Evolutionary conservation across 2,113 vertebrate genomes (phyloP), one percentile per base, ranked within the genome.

Genomic region (Indicator indicator): DNA sequence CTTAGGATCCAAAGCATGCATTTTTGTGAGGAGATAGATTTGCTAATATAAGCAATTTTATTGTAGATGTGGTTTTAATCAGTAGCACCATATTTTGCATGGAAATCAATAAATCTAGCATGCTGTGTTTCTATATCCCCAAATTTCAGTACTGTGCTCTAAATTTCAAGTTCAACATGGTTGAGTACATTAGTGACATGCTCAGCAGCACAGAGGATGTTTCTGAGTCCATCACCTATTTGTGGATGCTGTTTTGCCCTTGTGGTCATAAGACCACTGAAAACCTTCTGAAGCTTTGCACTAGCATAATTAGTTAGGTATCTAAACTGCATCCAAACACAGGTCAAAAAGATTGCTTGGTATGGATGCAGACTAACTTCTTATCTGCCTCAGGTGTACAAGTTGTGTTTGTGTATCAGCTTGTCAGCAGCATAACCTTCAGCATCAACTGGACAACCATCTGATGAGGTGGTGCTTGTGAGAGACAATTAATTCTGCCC

Each of bases 1-100:
- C 33, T 18, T 63, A 89, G 52, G 80, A 91, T 28, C 23, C 42
- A 75, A 85, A 83, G 21, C 33, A 63, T 11, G 7, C 74, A 54
- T 42, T 84, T 94, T 82, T 17, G 6, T 60, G 88, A 72, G 73
- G 81, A 87, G 81, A 87, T 21, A 21, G 8, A 86, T 78, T 90
- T 78, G 38, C 40, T 88, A 63, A 52, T 42, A 38, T 58, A 67
- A 70, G 21, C 4, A 71, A 85, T 86, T 96, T 76, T 90, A 40
- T 58, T 62, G 30, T n/a, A 82, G 82, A 26, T 28, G 4, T 55
- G 46, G 9, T 72, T 77, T 36, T 67, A 70, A 46, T 83, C 26
- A 16, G 12, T 73, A 65, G 46, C 32, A 15, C 50, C 2, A 4
- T 38, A 89, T 9, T 59, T 75, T 71, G 55, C n/a, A 83, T 0